These are phyloP conservation scores for Limonius californicus DNA, from an alignment of 1,140 invertebrate species.

Conservation along the genomic window DNA sequence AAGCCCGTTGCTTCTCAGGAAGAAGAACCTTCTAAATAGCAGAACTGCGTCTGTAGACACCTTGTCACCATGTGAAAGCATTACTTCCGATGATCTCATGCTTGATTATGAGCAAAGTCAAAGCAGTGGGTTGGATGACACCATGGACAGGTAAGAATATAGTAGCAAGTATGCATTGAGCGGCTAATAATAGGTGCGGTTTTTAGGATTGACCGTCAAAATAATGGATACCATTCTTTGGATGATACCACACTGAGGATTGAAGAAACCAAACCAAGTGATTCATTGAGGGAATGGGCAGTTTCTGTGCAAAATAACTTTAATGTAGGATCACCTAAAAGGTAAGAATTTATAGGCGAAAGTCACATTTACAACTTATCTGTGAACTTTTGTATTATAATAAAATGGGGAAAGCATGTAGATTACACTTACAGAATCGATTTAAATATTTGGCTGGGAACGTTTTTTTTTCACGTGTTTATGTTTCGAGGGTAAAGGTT, in stretches of 20 bases:
- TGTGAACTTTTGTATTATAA: no score
- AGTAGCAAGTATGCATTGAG: no score
- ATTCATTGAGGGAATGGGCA: background rate
- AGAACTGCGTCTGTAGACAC: constrained; percentile 57
- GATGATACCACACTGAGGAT: background rate
- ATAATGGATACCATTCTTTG: background rate
- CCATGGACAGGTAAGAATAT: constrained; percentile 60
- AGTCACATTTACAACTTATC: no score
- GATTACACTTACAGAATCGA: no score
- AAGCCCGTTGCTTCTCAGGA: constrained; percentile 42
- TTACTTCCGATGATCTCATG: constrained; percentile 79
- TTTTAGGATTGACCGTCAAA: background rate
- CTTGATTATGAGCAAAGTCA: constrained; percentile 73
- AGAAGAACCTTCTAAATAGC: constrained; percentile 26
- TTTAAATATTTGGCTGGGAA: no score
- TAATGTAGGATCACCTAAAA: background rate
- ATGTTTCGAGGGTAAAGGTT: no score
- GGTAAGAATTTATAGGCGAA: background rate
- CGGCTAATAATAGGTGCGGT: background rate
- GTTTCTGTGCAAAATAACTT: background rate
- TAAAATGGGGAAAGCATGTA: no score
- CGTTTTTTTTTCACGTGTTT: no score
- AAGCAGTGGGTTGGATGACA: constrained; percentile 65
- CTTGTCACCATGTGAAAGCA: constrained; percentile 71
- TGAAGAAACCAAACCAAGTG: background rate